Evolutionary conservation across 2,113 vertebrate genomes (phyloP), one percentile per base, ranked within the genome.

Genomic region (Heptranchias perlo): DNA sequence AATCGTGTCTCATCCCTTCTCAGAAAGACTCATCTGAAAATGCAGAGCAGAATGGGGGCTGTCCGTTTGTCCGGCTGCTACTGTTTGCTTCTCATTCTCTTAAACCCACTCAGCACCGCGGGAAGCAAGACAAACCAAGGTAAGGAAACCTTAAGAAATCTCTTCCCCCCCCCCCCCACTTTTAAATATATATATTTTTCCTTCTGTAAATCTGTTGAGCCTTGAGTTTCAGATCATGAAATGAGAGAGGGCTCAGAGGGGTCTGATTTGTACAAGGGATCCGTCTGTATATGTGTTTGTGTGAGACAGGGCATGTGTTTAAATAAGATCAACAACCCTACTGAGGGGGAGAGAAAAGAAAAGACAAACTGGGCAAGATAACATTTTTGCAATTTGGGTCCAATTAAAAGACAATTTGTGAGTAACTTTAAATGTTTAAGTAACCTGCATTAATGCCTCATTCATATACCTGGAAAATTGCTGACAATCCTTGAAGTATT

Each of bases 1-100:
- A 39, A 35, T 93, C 58, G 58, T 35, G 35, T 23, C 89, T 62
- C 58, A 93, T 39, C 89, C 58, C 89, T 93, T 62, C 89, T 61
- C 18, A n/a, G 58, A 62, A 62, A 92, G 89, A 62, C 25, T 10
- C 35, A 67, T 69, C 93, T 49, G 93, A 95, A 49, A 95, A 95
- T 95, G 93, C 61, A 47, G 64, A 95, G 64, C 93, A 95, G 93
- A 95, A 95, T 95, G 64, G 93, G 64, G 62, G 62, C 93, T 69
- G 61, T 25, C 93, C 47, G 62, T 49, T 39, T 69, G 64, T 69
- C 64, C 64, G 64, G 64, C 93, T 95, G 23, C 93, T 95, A 69
- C 93, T 95, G 64, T 95, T 67, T 95, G 64, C 49, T 95, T 0
- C 64, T 95, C 11, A 67, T 95, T 28, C 44, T 95, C 62, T 25